Base-by-base conservation (phyloP, 2,797 vertebrate species). In the Sebastes minor region DNA sequence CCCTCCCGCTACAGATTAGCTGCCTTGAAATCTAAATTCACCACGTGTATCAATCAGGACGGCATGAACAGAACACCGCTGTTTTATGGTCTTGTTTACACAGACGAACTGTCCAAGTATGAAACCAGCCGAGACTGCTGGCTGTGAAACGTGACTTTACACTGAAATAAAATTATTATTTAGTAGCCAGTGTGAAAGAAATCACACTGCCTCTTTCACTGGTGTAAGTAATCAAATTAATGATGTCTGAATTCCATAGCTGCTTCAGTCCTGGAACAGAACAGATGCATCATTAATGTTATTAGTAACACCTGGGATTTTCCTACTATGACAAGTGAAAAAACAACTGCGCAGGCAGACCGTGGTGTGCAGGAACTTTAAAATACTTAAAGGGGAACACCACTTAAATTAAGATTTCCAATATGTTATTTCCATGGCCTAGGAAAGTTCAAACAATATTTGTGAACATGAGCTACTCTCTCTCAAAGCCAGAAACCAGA, bases 41-140 rank as follows among this genome's bases (percentile, higher is more conserved):
- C 42, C 14, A 14, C 68, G 14, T n/a, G 8, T 28, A 72, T 76
- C 38, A 33, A 56, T 66, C 59, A 72, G 60, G 67, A 59, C 5
- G 57, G 38, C 22, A 14, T n/a, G 6, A 28, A 25, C 18, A 65
- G 65, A 59, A 57, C 63, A 14, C 38, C 62, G 62, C 81, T 82
- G 66, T 81, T 86, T 86, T 76, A 82, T 83, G 76, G 22, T 65
- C 65, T 76, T 87, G 73, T 90, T 89, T 80, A 78, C 53, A 38
- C 59, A 23, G 13, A 18, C 13, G 1, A 27, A 33, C 60, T 16
- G 28, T 27, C 46, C 49, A 46, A 71, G 57, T 80, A n/a, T 69
- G 18, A 83, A 71, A 66, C 12, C 52, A 59, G 76, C 14, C 27
- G 8, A 8, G 13, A 60, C 13, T 20, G 7, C 22, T 8, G 5